Percentiles rank a stretch among this genome's conserved stretches.
Conservation (phyloP, 2,888 invertebrate species). For the Arctia plantaginis region DNA sequence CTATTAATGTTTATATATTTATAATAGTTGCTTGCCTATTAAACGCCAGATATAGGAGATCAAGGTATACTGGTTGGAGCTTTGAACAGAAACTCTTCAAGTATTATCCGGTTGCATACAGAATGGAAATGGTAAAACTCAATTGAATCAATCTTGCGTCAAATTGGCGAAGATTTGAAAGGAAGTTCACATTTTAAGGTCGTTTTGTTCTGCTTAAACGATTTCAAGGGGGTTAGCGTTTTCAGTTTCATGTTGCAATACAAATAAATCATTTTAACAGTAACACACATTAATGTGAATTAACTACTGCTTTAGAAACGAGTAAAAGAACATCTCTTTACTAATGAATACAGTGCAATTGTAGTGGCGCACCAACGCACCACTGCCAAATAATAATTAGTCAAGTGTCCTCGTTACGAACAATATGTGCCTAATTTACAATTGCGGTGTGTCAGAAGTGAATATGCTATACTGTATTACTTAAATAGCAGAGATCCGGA, state of each 20-base stretch:
- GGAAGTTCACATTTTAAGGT: conserved; percentile 63
- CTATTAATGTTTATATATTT: conserved; percentile 60
- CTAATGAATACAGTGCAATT: neutral
- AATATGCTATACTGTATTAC: too few species aligned
- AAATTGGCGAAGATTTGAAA: conserved; percentile 75
- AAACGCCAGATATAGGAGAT: conserved; percentile 58
- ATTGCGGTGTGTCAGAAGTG: too few species aligned
- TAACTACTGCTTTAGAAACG: neutral
- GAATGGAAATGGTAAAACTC: conserved; percentile 75
- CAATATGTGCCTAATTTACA: too few species aligned
- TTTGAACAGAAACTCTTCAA: conserved; percentile 71
- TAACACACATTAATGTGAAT: neutral
- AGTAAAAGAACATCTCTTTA: neutral
- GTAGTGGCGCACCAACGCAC: neutral
- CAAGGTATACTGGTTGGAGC: conserved; percentile 65
- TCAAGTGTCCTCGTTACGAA: neutral
- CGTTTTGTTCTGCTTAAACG: conserved; percentile 45
- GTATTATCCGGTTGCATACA: conserved; percentile 81
- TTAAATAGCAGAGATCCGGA: too few species aligned
- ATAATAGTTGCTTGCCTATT: conserved; percentile 46
- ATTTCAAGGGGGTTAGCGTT: neutral
- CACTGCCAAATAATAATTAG: neutral
- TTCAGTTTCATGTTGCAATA: neutral
- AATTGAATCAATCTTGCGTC: conserved; percentile 83
- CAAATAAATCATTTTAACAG: neutral